Percentiles rank a stretch among this genome's conserved stretches.
phyloP scores from a whole-genome alignment of 2,113 vertebrate genomes.

The Cyprinodon brontotheroides region DNA sequence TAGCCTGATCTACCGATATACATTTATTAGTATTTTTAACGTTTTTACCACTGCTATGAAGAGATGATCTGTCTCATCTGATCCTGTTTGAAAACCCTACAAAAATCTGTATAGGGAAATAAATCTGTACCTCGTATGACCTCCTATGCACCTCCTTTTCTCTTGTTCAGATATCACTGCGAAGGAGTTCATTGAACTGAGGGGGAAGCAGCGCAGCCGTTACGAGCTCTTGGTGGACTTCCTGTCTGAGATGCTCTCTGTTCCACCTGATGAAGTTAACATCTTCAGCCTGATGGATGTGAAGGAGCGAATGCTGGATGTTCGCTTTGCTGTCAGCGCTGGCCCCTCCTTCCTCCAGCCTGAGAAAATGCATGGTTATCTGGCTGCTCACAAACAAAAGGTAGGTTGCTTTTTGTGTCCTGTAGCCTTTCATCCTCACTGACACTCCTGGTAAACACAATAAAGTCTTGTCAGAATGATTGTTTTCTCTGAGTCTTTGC shows the following conservation, averaged over 20 bases:
- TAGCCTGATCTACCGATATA: too few relatives aligned
- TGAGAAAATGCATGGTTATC: conserved; percentile 83
- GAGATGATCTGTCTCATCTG: too few relatives aligned
- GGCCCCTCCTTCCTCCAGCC: conserved; percentile 74
- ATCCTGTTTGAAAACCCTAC: too few relatives aligned
- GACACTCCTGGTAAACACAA: background rate
- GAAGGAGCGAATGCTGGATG: conserved; percentile 77
- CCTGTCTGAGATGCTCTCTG: conserved; percentile 81
- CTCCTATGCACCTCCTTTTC: background rate
- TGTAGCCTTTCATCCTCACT: background rate
- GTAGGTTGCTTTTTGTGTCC: conserved; percentile 40
- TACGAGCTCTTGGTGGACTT: conserved; percentile 79
- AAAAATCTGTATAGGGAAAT: too few relatives aligned
- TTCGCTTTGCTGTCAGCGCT: conserved; percentile 77
- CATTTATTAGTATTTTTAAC: too few relatives aligned
- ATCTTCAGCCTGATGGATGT: conserved; percentile 80
- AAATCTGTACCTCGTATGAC: too few relatives aligned
- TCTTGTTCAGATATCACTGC: conserved; percentile 79
- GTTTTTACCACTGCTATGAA: too few relatives aligned
- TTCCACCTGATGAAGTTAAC: conserved; percentile 73
- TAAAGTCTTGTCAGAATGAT: background rate
- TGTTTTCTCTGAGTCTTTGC: background rate
- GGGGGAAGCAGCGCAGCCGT: conserved; percentile 71
- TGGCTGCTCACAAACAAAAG: conserved; percentile 83
- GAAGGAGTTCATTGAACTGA: conserved; percentile 82